phyloP scores from a whole-genome alignment of 2,888 invertebrate species.

The Leptinotarsa juncta region DNA sequence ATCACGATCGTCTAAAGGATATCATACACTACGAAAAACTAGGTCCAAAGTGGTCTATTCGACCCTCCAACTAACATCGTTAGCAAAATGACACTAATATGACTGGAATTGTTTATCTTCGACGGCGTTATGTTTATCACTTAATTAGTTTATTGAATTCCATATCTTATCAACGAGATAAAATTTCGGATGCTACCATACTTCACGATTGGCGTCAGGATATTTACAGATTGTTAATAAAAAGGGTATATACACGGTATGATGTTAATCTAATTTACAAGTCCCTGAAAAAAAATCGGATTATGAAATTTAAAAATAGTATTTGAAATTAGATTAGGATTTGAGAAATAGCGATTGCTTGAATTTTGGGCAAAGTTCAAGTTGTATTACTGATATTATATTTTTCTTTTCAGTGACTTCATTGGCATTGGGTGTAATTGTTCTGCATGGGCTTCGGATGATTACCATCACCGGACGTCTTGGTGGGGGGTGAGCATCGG shows the following conservation, averaged over 20 bases:
- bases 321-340: neutral
- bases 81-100: neutral
- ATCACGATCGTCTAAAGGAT: neutral
- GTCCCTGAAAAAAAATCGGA: neutral
- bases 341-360: no score
- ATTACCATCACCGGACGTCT: no score
- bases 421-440: no score
- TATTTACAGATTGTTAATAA: conserved; percentile 7
- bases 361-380: no score
- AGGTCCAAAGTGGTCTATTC: no score
- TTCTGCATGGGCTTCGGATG: no score
- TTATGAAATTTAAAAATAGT: neutral
- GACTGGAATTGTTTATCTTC: neutral
- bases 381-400: no score
- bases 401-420: no score
- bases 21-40: neutral
- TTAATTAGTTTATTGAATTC: neutral
- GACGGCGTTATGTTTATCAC: neutral
- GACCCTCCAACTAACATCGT: neutral
- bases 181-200: conserved; percentile 1
- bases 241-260: conserved; percentile 7
- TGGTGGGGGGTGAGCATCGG: no score
- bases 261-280: conserved; percentile 17
- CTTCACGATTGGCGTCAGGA: conserved; percentile 11
- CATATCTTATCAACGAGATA: conserved; percentile 11